A percentile compares a stretch with the other conserved stretches of the same genome.
Evolutionary conservation across 1,140 invertebrate genomes (phyloP).

Genomic region (Chironomus striatipennis): DNA sequence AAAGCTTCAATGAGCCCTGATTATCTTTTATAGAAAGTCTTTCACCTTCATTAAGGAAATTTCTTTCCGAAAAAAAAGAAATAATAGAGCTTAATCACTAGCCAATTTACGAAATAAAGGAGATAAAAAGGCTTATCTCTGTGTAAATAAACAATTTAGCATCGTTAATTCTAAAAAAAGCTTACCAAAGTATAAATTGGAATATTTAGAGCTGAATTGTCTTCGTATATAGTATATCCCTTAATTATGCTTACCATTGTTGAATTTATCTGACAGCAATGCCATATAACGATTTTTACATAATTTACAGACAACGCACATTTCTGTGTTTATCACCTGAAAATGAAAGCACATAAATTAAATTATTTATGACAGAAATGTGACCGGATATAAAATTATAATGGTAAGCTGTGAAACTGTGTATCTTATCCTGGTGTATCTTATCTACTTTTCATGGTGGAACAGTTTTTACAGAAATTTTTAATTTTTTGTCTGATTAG

Average conservation of each 20-base stretch:
- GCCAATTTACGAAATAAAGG: too few species aligned
- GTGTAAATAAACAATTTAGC: too few species aligned
- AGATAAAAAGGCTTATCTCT: too few species aligned
- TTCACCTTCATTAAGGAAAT: not conserved
- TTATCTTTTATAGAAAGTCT: not conserved
- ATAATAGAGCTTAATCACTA: too few species aligned
- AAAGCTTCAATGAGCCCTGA: not conserved
- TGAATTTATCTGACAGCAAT: not conserved
- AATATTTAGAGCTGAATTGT: too few species aligned
- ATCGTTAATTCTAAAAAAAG: too few species aligned
- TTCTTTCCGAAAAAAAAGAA: too few species aligned
- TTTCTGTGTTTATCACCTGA: conserved; percentile 19
- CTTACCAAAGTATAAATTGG: too few species aligned
- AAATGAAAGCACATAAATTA: conserved; percentile 22
- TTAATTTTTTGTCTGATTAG: not conserved
- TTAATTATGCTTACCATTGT: not conserved
- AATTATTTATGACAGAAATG: conserved; percentile 20
- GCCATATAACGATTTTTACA: not conserved
- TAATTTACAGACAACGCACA: conserved; percentile 6
- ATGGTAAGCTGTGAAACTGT: not conserved
- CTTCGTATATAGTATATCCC: too few species aligned
- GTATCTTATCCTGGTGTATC: not conserved
- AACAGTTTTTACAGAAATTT: not conserved
- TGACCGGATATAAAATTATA: conserved; percentile 24
- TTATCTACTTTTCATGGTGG: not conserved